Base-by-base conservation (phyloP, 1,140 invertebrate species). In the Cydia pomonella region DNA sequence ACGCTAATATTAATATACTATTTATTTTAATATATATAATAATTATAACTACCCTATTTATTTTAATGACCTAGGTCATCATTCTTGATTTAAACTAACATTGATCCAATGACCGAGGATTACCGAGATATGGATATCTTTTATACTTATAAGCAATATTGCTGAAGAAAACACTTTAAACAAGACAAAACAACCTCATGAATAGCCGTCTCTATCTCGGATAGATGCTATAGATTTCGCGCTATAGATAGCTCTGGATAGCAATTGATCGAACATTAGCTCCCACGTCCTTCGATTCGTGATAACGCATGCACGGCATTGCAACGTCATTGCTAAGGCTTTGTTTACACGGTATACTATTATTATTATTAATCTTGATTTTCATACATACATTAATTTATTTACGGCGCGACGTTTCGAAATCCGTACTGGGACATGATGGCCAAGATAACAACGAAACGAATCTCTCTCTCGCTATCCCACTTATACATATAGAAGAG, bases 281-380 rank as follows among this genome's bases (percentile, higher is more conserved):
- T 69, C 64, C 64, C 33, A 69, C 33, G 16, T 69, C 64, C 64
- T 33, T 69, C 41, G 64, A 69, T 69, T 41, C 64, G 64, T 9
- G 64, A 69, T 69, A 69, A 69, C 64, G 64, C 64, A 69, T 69
- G 64, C 27, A 69, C 64, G 29, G 23, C 64, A 69, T 29, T 69
- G 64, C 29, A 69, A 16, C 64, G 64, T 69, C 64, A 69, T 69
- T n/a, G 64, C 29, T 69, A 38, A 69, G 12, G 64, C 27, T 33
- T 23, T 33, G 64, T 69, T 69, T 69, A 38, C 27, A 69, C 16
- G 16, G 18, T 50, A 2, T 50, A 50, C 3, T 16, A 50, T 50
- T 50, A n/a, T 3, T 47, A 16, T 44, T 44, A 16, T 44, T 16
- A 13, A 44, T 44, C 29, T 33, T 7, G 5, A 33, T 33, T 33